Evolutionary conservation across 1,140 invertebrate genomes (phyloP).

Genomic region (Paracyclopina nana): DNA sequence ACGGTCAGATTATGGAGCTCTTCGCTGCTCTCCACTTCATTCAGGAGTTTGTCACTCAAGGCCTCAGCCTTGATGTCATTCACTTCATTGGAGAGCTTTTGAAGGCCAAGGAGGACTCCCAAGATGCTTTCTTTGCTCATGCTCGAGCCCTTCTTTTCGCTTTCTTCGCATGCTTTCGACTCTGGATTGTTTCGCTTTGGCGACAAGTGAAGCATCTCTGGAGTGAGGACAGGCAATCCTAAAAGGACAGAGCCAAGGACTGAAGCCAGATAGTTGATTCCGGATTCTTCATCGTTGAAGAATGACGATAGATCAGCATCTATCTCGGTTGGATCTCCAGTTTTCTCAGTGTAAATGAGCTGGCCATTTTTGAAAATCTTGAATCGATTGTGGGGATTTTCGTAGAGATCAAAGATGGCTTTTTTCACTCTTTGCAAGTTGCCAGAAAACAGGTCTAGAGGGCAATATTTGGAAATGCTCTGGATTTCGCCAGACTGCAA

Average conservation of each 20-base stretch:
- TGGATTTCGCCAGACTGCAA: constrained; percentile 17
- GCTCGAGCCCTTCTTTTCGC: not conserved
- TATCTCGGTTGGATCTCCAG: not conserved
- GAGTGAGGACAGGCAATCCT: not conserved
- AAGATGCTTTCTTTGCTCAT: not conserved
- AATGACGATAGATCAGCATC: not conserved
- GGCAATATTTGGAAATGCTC: constrained; percentile 21
- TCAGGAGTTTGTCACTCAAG: not conserved
- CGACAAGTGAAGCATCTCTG: too few relatives aligned
- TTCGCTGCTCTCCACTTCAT: not conserved
- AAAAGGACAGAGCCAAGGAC: not conserved
- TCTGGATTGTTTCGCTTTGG: too few relatives aligned
- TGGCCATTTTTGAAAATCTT: constrained; percentile 20
- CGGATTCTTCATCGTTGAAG: not conserved
- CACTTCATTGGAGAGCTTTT: not conserved
- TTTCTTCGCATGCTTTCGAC: too few relatives aligned
- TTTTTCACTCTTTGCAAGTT: constrained; percentile 17
- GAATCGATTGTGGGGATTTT: constrained; percentile 22
- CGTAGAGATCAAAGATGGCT: constrained; percentile 18
- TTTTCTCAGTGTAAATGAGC: constrained; percentile 19
- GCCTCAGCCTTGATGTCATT: not conserved
- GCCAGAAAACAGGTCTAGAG: constrained; percentile 22
- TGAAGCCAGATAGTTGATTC: not conserved
- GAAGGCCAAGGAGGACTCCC: not conserved
- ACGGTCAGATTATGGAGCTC: not conserved